Evolutionary conservation across 2,888 invertebrate genomes (phyloP).

Genomic region (Mesorhabditis sp.): DNA sequence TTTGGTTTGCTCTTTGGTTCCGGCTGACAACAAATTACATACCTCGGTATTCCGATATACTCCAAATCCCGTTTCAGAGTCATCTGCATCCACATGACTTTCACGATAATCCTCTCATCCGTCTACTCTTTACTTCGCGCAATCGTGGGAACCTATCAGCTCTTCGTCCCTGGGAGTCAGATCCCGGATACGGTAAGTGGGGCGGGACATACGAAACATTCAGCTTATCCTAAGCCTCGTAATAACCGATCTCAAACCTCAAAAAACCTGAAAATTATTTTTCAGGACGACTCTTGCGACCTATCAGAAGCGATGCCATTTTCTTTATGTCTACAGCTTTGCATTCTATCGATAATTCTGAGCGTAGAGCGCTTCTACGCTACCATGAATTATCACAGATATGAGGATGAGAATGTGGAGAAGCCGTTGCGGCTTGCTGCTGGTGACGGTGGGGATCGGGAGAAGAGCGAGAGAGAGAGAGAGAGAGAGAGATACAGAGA

Average conservation of each 20-base stretch:
- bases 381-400: neutral
- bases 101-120: neutral
- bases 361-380: conserved; percentile 5
- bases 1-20: too few relatives aligned
- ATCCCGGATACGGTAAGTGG: neutral
- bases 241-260: too few relatives aligned
- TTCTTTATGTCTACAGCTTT: neutral
- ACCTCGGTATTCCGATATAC: too few relatives aligned
- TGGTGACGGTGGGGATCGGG: neutral
- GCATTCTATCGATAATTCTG: neutral
- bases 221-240: too few relatives aligned
- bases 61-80: neutral
- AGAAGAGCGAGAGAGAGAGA: too few relatives aligned
- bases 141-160: neutral
- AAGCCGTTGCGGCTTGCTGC: neutral
- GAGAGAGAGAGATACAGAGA: too few relatives aligned
- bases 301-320: neutral
- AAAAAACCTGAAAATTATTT: too few relatives aligned
- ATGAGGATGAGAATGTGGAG: neutral
- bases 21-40: too few relatives aligned
- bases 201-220: too few relatives aligned
- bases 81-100: neutral
- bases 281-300: neutral
- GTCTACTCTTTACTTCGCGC: neutral
- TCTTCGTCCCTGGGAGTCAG: neutral